These are phyloP conservation scores for Diaprepes abbreviatus DNA, from an alignment of 2,888 invertebrate species.

Conservation along the genomic window DNA sequence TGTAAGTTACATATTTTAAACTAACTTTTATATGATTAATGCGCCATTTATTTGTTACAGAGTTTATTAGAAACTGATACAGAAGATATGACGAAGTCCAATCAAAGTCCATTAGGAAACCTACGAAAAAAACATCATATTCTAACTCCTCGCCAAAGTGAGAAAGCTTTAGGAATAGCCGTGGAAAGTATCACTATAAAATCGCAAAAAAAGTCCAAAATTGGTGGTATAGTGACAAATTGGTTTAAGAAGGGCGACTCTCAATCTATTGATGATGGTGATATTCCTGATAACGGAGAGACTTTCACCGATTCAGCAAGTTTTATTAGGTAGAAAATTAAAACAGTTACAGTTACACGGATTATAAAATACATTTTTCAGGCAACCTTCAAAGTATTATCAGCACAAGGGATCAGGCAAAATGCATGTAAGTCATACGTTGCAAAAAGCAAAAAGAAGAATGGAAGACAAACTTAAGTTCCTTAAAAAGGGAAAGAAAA, in stretches of 20 bases:
- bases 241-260: conserved; percentile 73
- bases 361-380: too few species aligned
- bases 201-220: conserved; percentile 72
- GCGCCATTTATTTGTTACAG: conserved; percentile 65
- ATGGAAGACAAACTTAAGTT: conserved; percentile 92
- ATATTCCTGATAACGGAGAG: conserved; percentile 69
- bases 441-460: conserved; percentile 86
- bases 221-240: conserved; percentile 78
- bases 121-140: conserved; percentile 81
- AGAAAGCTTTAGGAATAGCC: conserved; percentile 77
- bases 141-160: conserved; percentile 87
- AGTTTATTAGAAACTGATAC: conserved; percentile 86
- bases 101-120: conserved; percentile 85
- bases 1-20: conserved; percentile 66
- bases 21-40: not conserved
- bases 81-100: conserved; percentile 79
- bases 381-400: conserved; percentile 68
- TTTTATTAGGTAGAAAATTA: conserved; percentile 55
- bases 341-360: too few species aligned
- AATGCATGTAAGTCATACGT: conserved; percentile 75
- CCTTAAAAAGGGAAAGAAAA: conserved; percentile 87
- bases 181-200: conserved; percentile 67
- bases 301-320: conserved; percentile 68
- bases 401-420: conserved; percentile 60
- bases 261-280: conserved; percentile 68